A percentile compares a stretch with the other conserved stretches of the same genome.
Evolutionary conservation across 2,797 vertebrate genomes (phyloP).

Genomic region (Naso thynnoides): DNA sequence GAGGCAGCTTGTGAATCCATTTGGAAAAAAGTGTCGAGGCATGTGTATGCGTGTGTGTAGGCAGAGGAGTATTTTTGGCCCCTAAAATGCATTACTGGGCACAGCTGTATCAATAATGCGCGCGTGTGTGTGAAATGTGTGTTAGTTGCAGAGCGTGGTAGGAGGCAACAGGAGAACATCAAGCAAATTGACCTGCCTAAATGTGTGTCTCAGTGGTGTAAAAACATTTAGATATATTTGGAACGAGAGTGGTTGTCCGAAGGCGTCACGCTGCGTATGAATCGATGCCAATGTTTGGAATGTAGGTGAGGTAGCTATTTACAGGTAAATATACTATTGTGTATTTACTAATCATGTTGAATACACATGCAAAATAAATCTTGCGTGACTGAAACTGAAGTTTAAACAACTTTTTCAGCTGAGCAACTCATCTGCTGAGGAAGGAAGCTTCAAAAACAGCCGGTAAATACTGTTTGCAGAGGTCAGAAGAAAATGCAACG

Average conservation of each 20-base stretch:
- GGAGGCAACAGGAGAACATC: constrained; percentile 41
- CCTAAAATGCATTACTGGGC: constrained; percentile 35
- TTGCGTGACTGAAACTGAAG: neutral
- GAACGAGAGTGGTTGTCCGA: constrained; percentile 15
- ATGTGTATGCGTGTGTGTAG: constrained; percentile 27
- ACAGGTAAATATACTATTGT: neutral
- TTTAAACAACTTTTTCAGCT: neutral
- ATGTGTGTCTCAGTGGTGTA: constrained; percentile 7
- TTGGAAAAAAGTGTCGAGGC: constrained; percentile 51
- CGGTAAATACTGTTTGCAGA: too few relatives aligned
- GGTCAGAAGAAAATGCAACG: too few relatives aligned
- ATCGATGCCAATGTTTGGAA: neutral
- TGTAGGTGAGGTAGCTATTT: neutral
- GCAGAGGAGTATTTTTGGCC: constrained; percentile 46
- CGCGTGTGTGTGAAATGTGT: constrained; percentile 22
- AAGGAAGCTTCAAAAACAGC: too few relatives aligned
- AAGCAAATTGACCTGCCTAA: constrained; percentile 52
- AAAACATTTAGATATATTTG: constrained; percentile 16
- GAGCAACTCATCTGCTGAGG: neutral
- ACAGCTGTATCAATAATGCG: constrained; percentile 47
- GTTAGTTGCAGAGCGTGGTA: constrained; percentile 15
- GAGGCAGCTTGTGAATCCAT: constrained; percentile 49
- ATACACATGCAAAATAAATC: neutral
- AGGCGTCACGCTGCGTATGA: neutral
- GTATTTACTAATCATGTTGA: too few relatives aligned